Evolutionary conservation across 2,113 vertebrate genomes (phyloP), one percentile per base, ranked within the genome.

Genomic region (Cheirogaleus medius): DNA sequence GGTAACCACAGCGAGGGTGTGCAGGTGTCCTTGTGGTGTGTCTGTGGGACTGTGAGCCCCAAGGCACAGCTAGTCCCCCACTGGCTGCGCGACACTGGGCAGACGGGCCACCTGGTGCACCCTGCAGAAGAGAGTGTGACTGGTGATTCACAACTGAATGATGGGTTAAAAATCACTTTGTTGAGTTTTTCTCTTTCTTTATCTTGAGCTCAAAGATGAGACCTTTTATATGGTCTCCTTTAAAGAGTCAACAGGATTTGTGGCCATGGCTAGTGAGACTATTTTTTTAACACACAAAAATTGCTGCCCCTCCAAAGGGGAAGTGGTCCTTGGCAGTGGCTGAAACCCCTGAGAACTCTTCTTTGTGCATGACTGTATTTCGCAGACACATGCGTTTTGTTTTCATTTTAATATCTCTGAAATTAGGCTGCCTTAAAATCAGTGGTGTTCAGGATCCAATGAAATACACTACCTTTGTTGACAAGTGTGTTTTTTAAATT

Each of bases 361-460:
- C 54, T 34, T 34, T 11, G 4, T 71, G 42, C 66, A n/a, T 39
- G 34, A 37, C 54, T 11, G 0, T 14, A 11, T 54, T 63, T 39
- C 42, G 49, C 15, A 63, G 47, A 90, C 66, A 64, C 4, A 5
- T 0, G 1, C 17, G 12, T 82, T 81, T 54, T 25, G 8, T 78
- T 84, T 32, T 83, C 25, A 34, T 37, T 37, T 56, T 29, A 76
- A 18, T 32, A 2, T 54, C 58, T 69, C 95, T 90, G 37, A 63
- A 77, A 71, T 82, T 76, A 58, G n/a, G 8, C 52, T 37, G 15
- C 47, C 80, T 90, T 69, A 44, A 95, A 78, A 93, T 42, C 4
- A 1, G 4, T 37, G 60, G 17, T 71, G 34, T 32, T 37, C 34
- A n/a, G 64, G 82, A 71, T 15, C 47, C 52, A 56, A 0, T 80